A percentile compares a stretch with the other conserved stretches of the same genome.
Conservation (phyloP, 1,140 invertebrate species). For the Meteorus sp. region DNA sequence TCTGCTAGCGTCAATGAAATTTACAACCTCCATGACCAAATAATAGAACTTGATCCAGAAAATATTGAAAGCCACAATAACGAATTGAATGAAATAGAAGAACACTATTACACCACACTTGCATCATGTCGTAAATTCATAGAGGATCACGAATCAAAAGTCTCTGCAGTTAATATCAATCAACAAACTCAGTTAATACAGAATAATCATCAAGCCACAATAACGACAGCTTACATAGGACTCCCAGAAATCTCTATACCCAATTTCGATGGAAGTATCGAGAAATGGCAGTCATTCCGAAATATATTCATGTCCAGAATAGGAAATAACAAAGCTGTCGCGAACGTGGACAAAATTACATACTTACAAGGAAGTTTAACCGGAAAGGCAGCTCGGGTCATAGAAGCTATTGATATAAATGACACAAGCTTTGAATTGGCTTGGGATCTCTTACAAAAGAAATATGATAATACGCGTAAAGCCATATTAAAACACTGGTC, state of each 20-base stretch:
- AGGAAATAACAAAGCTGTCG: neutral
- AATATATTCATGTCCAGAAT: constrained; percentile 8
- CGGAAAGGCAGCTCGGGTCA: constrained; percentile 7
- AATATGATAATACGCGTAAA: constrained; percentile 13
- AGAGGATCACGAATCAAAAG: too few relatives aligned
- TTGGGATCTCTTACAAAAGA: constrained; percentile 7
- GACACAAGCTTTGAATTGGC: constrained; percentile 1
- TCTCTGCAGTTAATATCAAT: too few relatives aligned
- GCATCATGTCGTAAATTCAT: neutral
- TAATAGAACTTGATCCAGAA: neutral
- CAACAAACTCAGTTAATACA: too few relatives aligned
- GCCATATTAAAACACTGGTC: constrained; percentile 2
- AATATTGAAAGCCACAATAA: neutral
- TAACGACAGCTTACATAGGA: too few relatives aligned
- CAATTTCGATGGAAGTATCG: constrained; percentile 8
- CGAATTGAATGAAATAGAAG: neutral
- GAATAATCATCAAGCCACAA: too few relatives aligned
- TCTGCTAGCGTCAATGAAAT: neutral
- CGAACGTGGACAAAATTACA: neutral
- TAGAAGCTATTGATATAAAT: constrained; percentile 5
- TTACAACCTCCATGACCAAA: neutral
- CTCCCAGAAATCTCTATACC: constrained; percentile 7
- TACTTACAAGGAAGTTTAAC: constrained; percentile 16
- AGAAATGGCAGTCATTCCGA: constrained; percentile 17
- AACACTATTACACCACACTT: neutral